A percentile compares a stretch with the other conserved stretches of the same genome.
phyloP scores from a whole-genome alignment of 2,113 vertebrate genomes.

The Menidia beryllina region DNA sequence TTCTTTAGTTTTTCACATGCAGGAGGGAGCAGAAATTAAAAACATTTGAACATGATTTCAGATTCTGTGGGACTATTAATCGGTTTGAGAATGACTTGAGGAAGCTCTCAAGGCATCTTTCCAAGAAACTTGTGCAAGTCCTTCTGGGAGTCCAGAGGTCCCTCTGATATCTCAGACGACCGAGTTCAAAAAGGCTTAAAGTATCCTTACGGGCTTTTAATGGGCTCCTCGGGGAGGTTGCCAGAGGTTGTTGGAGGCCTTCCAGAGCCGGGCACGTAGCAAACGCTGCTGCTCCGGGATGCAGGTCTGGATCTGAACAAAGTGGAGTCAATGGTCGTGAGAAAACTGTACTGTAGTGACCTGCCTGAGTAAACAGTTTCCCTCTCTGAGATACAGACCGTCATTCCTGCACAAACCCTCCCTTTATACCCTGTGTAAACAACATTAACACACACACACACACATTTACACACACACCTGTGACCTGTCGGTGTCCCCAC shows the following conservation, averaged over 20 bases:
- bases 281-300: not conserved
- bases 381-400: constrained; percentile 11
- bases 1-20: no score
- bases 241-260: constrained; percentile 15
- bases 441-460: constrained; percentile 2
- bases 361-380: constrained; percentile 51
- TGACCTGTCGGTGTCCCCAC: constrained; percentile 8
- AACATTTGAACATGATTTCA: no score
- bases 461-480: not conserved
- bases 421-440: constrained; percentile 20
- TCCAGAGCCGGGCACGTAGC: constrained; percentile 10
- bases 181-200: constrained; percentile 1
- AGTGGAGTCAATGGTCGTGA: constrained; percentile 37
- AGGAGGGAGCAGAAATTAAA: no score
- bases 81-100: not conserved
- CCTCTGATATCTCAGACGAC: not conserved
- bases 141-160: constrained; percentile 1
- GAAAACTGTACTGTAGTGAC: constrained; percentile 31
- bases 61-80: not conserved
- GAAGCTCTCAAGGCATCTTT: not conserved
- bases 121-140: not conserved
- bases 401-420: constrained; percentile 10
- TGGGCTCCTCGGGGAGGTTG: not conserved
- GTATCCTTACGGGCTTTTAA: constrained; percentile 15
- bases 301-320: constrained; percentile 37